phyloP scores from a whole-genome alignment of 2,888 invertebrate genomes.

The Ommatoiulus sabulosus region DNA sequence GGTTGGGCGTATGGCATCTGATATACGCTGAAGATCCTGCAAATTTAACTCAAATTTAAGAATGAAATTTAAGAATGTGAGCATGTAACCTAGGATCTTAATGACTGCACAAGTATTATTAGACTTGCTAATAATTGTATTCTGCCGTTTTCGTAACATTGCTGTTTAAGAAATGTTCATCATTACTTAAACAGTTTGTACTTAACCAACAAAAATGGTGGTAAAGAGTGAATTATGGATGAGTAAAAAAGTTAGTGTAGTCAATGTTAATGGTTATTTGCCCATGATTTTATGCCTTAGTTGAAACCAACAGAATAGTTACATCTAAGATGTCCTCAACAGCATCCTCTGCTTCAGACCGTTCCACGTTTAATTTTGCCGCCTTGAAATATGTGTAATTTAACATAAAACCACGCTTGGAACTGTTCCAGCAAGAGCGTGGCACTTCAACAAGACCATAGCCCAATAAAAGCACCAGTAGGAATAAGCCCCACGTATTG shows the following conservation, averaged over 20 bases:
- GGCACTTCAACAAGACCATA: constrained; percentile 96
- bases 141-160: no score
- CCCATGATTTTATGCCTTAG: not conserved
- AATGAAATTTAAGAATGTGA: not conserved
- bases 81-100: not conserved
- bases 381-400: constrained; percentile 92
- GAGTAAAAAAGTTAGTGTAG: no score
- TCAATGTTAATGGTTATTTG: not conserved
- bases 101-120: no score
- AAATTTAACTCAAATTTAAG: constrained; percentile 61
- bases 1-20: constrained; percentile 79
- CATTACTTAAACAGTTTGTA: no score
- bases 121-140: no score
- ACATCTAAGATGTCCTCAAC: constrained; percentile 96
- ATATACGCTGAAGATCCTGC: constrained; percentile 85
- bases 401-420: constrained; percentile 85
- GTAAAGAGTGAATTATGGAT: no score
- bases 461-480: constrained; percentile 89
- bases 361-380: constrained; percentile 93
- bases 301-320: constrained; percentile 58
- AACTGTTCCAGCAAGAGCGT: constrained; percentile 89
- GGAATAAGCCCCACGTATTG: constrained; percentile 98
- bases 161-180: no score
- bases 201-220: no score
- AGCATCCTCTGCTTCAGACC: constrained; percentile 96